A percentile compares a stretch with the other conserved stretches of the same genome.
These are phyloP conservation scores for Cephus runcator DNA, from an alignment of 2,888 invertebrate species.

Conservation along the genomic window DNA sequence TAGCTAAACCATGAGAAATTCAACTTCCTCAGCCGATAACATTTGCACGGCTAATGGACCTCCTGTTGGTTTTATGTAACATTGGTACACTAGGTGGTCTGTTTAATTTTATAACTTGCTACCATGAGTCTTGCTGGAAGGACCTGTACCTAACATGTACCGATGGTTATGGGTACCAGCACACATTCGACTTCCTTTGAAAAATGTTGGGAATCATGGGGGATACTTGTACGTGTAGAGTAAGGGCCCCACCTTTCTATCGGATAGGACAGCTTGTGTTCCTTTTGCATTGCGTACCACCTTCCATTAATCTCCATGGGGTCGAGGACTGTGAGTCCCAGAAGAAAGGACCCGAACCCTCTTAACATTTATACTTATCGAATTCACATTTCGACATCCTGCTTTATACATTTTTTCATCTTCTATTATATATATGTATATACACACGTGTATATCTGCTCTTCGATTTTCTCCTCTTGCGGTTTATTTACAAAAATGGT, in stretches of 20 bases:
- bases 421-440: too few species aligned
- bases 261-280: slow-evolving; percentile 8
- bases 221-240: slow-evolving; percentile 1
- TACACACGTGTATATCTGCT: background rate
- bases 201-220: background rate
- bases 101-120: background rate
- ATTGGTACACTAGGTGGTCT: background rate
- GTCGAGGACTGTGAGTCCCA: background rate
- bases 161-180: background rate
- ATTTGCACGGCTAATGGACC: background rate
- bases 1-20: background rate
- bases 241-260: slow-evolving; percentile 7
- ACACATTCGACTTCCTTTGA: background rate
- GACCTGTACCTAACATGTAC: background rate
- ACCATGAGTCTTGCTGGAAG: background rate
- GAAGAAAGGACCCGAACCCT: background rate
- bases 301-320: slow-evolving; percentile 31
- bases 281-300: slow-evolving; percentile 22
- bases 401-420: background rate
- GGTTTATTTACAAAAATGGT: background rate
- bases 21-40: background rate
- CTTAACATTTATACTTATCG: background rate
- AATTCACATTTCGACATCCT: background rate
- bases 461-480: background rate
- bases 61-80: background rate